These are phyloP conservation scores for Apodemus sylvaticus DNA, from an alignment of 2,113 vertebrate species.

Conservation along the genomic window DNA sequence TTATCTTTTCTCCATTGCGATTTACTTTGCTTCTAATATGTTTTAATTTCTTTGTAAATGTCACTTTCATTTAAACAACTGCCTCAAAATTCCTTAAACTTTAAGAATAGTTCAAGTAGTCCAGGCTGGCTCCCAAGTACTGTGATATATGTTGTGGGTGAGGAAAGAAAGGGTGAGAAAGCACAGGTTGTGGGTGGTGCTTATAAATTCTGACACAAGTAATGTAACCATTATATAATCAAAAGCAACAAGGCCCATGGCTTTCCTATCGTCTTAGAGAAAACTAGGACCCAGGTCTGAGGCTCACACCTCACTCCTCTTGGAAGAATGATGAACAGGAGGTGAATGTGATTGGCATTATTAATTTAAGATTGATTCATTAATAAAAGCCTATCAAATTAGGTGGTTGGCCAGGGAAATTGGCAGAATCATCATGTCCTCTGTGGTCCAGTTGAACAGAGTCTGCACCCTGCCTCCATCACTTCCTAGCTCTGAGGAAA, in stretches of 20 bases:
- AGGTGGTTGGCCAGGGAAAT: not conserved
- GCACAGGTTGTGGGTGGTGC: not conserved
- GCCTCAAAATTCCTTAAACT: not conserved
- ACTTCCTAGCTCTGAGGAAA: slow-evolving; percentile 2
- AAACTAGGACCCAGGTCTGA: slow-evolving; percentile 50
- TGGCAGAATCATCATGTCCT: not conserved
- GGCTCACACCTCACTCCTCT: slow-evolving; percentile 10
- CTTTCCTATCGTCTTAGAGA: not conserved
- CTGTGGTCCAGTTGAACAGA: not conserved
- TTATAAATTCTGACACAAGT: not conserved
- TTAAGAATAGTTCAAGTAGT: not conserved
- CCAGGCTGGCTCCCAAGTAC: not conserved
- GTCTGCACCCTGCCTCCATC: not conserved
- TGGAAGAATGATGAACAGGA: not conserved
- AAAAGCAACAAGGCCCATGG: not conserved
- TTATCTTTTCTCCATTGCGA: not conserved
- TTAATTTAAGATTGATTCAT: slow-evolving; percentile 52
- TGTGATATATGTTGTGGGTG: not conserved
- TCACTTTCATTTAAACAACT: slow-evolving; percentile 23
- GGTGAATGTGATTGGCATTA: not conserved
- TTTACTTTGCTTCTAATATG: not conserved
- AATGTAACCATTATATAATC: not conserved
- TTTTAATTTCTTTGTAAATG: slow-evolving; percentile 3
- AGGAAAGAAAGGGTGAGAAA: not conserved
- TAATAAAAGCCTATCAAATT: not conserved